Evolutionary conservation across 2,797 vertebrate species (phyloP).

Genomic region (Pangasius mekongensis): DNA sequence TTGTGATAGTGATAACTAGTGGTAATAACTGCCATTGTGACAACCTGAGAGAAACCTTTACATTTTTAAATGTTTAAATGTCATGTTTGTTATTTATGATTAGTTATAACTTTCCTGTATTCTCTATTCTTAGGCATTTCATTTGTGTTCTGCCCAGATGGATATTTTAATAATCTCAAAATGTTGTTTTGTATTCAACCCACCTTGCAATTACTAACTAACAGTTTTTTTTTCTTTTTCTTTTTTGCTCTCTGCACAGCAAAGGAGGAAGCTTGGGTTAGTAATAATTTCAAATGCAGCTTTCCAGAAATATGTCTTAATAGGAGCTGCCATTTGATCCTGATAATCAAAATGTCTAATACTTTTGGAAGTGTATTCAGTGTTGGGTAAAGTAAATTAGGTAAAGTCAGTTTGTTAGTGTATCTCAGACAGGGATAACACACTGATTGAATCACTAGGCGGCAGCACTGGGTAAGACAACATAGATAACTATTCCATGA

Average conservation of each 20-base stretch:
- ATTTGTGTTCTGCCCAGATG: neutral
- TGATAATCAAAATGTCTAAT: neutral
- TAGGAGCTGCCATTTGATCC: neutral
- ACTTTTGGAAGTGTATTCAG: neutral
- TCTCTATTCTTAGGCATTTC: neutral
- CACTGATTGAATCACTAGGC: slow-evolving; percentile 4
- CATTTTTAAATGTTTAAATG: neutral
- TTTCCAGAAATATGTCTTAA: neutral
- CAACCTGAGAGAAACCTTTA: neutral
- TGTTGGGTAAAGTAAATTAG: neutral
- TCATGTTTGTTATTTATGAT: neutral
- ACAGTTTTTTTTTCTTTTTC: neutral
- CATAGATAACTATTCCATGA: neutral
- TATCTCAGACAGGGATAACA: neutral
- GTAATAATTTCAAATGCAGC: neutral
- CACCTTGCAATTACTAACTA: neutral
- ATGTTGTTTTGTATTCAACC: neutral
- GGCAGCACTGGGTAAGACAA: slow-evolving; percentile 25
- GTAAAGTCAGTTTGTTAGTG: neutral
- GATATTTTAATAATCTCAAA: neutral
- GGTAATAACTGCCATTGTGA: neutral
- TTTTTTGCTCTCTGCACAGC: neutral
- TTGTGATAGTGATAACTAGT: neutral
- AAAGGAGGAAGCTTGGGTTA: neutral
- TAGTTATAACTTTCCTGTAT: neutral